Evolutionary conservation across 2,888 invertebrate genomes (phyloP), one percentile per base, ranked within the genome.

Genomic region (Synergus umbraculus): DNA sequence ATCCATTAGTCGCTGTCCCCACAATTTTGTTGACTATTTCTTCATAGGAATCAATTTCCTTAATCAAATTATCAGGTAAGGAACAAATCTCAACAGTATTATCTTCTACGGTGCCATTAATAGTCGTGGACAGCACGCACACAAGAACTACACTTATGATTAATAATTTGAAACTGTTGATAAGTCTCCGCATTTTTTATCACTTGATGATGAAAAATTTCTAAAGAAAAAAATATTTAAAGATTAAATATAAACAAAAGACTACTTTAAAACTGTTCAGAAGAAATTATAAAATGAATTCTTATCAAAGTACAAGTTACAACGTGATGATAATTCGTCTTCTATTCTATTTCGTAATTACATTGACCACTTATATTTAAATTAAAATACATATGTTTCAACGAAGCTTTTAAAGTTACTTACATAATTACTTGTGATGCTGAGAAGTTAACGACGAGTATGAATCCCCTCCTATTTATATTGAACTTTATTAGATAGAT

Each of bases 11-110:
- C 43, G 94, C 93, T 83, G 93, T 93, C 81, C 93, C 87, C 54
- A 95, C 88, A 86, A 95, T 95, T 83, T 90, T 87, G 79, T 94
- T 90, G 37, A 93, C 94, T 13, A 93, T 89, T 67, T 91, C 88
- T 86, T 93, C 90, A 87, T 95, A 95, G 37, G 93, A 92, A 60
- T 93, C 92, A 84, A 96, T 96, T 91, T 96, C 96, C 43, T 93
- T 87, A 54, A 93, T 90, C 78, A 95, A 89, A 18, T 92, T 89
- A 13, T 91, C 83, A 1, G 94, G 90, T 66, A 95, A 89, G 81
- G 76, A 12, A 58, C 86, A 88, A 9, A 76, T 49, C 8, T 44
- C 41, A 29, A 60, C 41, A 18, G n/a, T 13, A n/a, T 76, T 60
- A 12, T 43, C n/a, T 13, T 46, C 67, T 22, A 22, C 22, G 0